Evolutionary conservation across 2,797 vertebrate species (phyloP).

Genomic region (Cyprinella venusta): DNA sequence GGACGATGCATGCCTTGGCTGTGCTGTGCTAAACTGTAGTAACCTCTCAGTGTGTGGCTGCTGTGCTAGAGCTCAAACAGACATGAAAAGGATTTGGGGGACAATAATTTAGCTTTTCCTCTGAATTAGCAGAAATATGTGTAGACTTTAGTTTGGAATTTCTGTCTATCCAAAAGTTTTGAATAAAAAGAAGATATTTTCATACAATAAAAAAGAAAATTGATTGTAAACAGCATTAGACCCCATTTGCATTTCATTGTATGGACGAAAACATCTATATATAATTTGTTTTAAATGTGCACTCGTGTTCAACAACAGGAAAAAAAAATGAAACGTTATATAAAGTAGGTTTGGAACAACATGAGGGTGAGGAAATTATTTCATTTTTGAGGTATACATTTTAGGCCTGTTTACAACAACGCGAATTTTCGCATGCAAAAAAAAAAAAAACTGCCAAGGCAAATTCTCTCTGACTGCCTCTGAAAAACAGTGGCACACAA

Average conservation of each 20-base stretch:
- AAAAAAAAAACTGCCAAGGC: neutral
- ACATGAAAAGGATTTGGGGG: constrained; percentile 47
- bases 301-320: neutral
- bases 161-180: neutral
- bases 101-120: constrained; percentile 43
- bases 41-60: constrained; percentile 37
- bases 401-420: neutral
- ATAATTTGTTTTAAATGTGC: no score
- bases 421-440: neutral
- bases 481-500: neutral
- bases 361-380: neutral
- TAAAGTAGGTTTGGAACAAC: neutral
- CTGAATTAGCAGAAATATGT: neutral
- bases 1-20: constrained; percentile 13
- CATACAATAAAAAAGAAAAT: neutral
- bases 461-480: neutral
- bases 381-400: neutral
- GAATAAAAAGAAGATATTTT: neutral
- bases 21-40: constrained; percentile 44
- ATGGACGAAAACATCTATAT: neutral
- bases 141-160: neutral
- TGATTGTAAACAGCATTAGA: neutral
- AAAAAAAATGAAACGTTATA: neutral
- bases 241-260: neutral
- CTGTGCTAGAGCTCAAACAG: constrained; percentile 44